These are phyloP conservation scores for Entomobrya proxima DNA, from an alignment of 2,888 invertebrate genomes.

Conservation along the genomic window DNA sequence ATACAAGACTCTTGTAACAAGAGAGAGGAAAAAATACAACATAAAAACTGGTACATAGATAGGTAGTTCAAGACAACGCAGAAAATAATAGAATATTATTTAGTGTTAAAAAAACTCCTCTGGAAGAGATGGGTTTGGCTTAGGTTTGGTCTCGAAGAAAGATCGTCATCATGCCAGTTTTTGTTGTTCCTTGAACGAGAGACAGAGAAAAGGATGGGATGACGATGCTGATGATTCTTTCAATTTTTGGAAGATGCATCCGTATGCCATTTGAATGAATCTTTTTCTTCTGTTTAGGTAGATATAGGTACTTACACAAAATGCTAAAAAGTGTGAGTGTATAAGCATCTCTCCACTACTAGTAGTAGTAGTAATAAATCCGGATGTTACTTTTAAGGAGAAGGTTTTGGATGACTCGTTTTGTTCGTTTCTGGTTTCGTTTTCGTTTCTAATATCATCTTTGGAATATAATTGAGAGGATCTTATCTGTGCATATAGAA, in stretches of 20 bases:
- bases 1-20: background rate
- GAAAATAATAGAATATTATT: background rate
- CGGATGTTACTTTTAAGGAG: conserved; percentile 39
- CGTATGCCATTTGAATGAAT: background rate
- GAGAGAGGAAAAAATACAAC: background rate
- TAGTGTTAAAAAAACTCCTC: background rate
- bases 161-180: background rate
- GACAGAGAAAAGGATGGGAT: no score
- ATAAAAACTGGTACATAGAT: background rate
- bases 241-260: background rate
- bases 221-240: conserved; percentile 21
- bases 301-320: conserved; percentile 1
- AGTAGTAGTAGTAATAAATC: no score
- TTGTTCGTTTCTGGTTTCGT: background rate
- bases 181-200: conserved; percentile 11
- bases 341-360: background rate
- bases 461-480: background rate
- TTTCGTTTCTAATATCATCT: background rate
- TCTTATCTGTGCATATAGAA: background rate
- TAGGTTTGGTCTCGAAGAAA: background rate
- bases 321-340: background rate
- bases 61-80: background rate
- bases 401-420: conserved; percentile 14
- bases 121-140: conserved; percentile 39
- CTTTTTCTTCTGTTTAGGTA: background rate